Evolutionary conservation across 2,888 invertebrate species (phyloP).

Genomic region (Ophion costatus): DNA sequence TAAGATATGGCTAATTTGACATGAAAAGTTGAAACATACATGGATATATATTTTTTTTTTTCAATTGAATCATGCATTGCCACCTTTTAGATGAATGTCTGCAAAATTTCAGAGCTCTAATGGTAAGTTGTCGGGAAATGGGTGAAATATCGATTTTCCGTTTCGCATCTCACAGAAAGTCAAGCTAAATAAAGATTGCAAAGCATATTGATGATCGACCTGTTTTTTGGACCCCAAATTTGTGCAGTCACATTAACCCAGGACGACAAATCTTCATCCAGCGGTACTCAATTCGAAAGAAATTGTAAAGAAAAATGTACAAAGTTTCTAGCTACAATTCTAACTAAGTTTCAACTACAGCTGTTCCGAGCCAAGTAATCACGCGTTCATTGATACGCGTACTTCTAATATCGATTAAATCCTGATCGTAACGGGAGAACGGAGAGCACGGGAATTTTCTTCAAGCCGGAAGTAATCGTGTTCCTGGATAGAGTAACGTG

Average conservation of each 20-base stretch:
- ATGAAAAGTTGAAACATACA: too few relatives aligned
- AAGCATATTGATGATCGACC: too few relatives aligned
- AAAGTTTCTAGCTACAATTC: not conserved
- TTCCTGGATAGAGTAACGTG: conserved; percentile 49
- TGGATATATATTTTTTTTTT: too few relatives aligned
- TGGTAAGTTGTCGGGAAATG: too few relatives aligned
- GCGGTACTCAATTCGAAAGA: not conserved
- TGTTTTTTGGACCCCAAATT: too few relatives aligned
- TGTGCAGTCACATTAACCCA: not conserved
- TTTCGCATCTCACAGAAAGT: too few relatives aligned
- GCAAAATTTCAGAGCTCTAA: too few relatives aligned
- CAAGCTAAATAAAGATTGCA: too few relatives aligned
- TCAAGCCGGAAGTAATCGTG: conserved; percentile 65
- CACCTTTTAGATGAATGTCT: too few relatives aligned
- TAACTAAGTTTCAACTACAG: not conserved
- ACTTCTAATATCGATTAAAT: conserved; percentile 58
- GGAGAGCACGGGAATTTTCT: conserved; percentile 17
- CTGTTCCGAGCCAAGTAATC: conserved; percentile 20
- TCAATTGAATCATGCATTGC: too few relatives aligned
- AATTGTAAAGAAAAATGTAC: not conserved
- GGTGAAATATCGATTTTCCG: too few relatives aligned
- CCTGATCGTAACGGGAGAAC: conserved; percentile 55
- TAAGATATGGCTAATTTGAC: too few relatives aligned
- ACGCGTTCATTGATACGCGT: not conserved
- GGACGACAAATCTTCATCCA: not conserved